Evolutionary conservation across 2,888 invertebrate species (phyloP).

Genomic region (Lasioglossum lativentre): DNA sequence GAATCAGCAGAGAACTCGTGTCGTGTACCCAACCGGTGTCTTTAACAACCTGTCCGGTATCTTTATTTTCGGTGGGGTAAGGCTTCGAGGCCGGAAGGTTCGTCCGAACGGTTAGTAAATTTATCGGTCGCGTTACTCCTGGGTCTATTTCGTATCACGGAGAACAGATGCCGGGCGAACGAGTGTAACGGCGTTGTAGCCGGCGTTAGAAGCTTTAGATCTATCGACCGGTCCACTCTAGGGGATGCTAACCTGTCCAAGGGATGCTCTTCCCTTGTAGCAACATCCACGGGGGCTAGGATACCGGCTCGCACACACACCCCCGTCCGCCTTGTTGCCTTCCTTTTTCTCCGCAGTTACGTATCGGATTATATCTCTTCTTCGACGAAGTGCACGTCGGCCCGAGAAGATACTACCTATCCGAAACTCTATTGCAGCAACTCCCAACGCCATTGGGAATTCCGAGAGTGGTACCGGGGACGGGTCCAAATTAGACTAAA

Average conservation of each 20-base stretch:
- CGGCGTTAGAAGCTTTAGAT: constrained; percentile 74
- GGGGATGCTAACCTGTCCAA: constrained; percentile 76
- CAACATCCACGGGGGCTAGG: constrained; percentile 51
- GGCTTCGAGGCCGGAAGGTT: constrained; percentile 58
- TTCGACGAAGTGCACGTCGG: constrained; percentile 67
- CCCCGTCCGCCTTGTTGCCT: constrained; percentile 19
- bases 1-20: background rate
- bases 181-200: constrained; percentile 30
- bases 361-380: constrained; percentile 72
- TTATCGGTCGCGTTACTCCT: constrained; percentile 74
- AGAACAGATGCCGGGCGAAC: constrained; percentile 60
- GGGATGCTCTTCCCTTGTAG: constrained; percentile 66
- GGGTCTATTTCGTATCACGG: constrained; percentile 74
- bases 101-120: constrained; percentile 66
- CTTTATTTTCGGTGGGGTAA: constrained; percentile 46
- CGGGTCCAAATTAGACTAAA: constrained; percentile 53
- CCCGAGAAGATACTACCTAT: constrained; percentile 28
- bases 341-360: constrained; percentile 63
- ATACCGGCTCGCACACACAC: constrained; percentile 32
- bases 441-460: constrained; percentile 40
- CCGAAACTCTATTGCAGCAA: constrained; percentile 36
- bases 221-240: constrained; percentile 73
- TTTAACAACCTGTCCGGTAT: background rate
- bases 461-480: constrained; percentile 17
- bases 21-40: no score